A percentile compares a stretch with the other conserved stretches of the same genome.
Evolutionary conservation across 2,888 invertebrate genomes (phyloP).

Genomic region (Notocelia uddmanniana): DNA sequence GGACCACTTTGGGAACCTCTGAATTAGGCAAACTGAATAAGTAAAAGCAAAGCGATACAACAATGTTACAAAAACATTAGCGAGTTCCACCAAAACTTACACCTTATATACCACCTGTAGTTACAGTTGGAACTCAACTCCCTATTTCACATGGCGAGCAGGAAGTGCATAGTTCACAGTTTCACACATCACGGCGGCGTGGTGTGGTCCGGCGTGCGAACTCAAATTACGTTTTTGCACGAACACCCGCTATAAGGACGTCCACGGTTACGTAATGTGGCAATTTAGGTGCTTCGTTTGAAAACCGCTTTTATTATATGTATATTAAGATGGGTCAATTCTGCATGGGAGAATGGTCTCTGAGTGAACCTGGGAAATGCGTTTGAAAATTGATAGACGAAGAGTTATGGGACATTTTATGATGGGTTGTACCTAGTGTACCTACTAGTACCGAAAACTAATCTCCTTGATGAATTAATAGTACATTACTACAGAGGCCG

Average conservation of each 20-base stretch:
- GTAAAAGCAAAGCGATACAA: no score
- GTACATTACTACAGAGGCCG: no score
- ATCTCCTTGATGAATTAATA: no score
- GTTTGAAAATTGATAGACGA: not conserved
- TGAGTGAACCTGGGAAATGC: not conserved
- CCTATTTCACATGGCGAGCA: slow-evolving; percentile 3
- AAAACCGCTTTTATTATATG: slow-evolving; percentile 21
- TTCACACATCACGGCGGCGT: slow-evolving; percentile 32
- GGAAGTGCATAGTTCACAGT: slow-evolving; percentile 39
- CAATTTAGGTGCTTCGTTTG: slow-evolving; percentile 30
- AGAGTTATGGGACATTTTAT: not conserved
- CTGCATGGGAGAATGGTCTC: not conserved
- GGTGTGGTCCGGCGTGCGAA: slow-evolving; percentile 43
- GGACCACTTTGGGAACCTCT: no score
- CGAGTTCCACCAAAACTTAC: not conserved
- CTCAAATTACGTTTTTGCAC: slow-evolving; percentile 45
- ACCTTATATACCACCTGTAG: not conserved
- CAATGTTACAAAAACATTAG: not conserved
- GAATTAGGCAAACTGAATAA: no score
- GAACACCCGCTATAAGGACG: slow-evolving; percentile 19
- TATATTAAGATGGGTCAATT: slow-evolving; percentile 3
- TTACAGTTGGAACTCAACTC: not conserved
- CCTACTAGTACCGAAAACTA: no score
- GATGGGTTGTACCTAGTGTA: no score
- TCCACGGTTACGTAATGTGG: slow-evolving; percentile 39